Evolutionary conservation across 2,113 vertebrate genomes (phyloP).

Genomic region (Lamprologus lemairii): DNA sequence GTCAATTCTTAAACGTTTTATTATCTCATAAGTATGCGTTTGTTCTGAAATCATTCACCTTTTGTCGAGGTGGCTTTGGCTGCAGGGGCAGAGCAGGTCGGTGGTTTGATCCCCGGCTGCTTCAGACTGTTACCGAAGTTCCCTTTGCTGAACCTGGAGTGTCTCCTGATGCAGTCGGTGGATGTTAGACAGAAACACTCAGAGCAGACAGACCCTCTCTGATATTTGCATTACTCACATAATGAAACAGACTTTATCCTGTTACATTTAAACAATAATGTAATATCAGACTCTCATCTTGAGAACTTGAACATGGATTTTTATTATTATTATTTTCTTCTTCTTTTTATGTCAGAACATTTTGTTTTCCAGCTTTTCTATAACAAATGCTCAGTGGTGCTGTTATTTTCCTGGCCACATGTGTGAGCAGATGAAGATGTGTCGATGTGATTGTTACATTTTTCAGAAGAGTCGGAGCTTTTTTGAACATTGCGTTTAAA

Average conservation of each 20-base stretch:
- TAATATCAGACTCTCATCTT: neutral
- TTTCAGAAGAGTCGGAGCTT: neutral
- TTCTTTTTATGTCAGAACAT: neutral
- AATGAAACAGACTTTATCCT: neutral
- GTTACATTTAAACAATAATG: neutral
- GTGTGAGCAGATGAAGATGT: neutral
- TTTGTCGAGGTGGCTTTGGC: neutral
- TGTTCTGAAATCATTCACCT: neutral
- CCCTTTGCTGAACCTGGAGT: neutral
- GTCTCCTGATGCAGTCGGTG: accelerated
- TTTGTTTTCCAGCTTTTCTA: neutral
- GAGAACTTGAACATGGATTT: neutral
- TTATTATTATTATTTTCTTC: neutral
- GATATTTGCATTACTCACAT: neutral
- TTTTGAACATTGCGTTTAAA: neutral
- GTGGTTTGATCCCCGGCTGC: neutral
- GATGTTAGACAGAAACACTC: neutral
- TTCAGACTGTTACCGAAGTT: neutral
- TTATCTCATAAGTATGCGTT: neutral
- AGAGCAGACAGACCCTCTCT: neutral
- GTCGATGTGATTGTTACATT: no score
- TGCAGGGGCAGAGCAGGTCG: neutral
- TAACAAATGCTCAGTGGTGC: neutral
- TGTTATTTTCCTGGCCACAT: accelerated
- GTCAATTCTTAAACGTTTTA: neutral